Conservation (phyloP, 2,888 invertebrate species). For the Hirudinaria manillensis region DNA sequence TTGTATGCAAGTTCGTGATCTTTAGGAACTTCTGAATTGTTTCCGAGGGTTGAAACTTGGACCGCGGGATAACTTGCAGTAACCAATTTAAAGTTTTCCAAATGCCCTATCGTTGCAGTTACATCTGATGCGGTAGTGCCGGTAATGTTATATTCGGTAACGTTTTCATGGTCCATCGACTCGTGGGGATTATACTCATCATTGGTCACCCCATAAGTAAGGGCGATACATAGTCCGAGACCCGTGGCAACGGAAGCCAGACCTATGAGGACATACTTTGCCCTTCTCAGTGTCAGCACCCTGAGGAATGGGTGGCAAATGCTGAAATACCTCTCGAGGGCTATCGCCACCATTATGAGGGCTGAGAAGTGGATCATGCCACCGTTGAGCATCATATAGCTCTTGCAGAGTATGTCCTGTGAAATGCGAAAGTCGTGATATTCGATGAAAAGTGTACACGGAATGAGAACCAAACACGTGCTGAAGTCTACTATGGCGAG, state of each 20-base stretch:
- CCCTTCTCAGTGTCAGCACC: constrained; percentile 43
- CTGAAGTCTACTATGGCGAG: constrained; percentile 50
- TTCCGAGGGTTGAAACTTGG: not conserved
- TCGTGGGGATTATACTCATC: not conserved
- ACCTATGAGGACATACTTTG: constrained; percentile 42
- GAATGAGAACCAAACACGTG: constrained; percentile 46
- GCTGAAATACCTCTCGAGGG: constrained; percentile 45
- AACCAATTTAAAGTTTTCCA: not conserved
- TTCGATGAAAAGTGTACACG: constrained; percentile 47
- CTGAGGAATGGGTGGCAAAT: constrained; percentile 49
- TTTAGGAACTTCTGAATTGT: not conserved
- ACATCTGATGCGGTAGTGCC: not conserved
- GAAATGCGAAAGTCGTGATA: constrained; percentile 42
- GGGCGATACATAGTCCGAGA: constrained; percentile 42
- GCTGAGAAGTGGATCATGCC: constrained; percentile 48
- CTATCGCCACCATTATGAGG: constrained; percentile 46
- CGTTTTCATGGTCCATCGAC: constrained; percentile 15
- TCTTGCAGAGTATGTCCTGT: constrained; percentile 45
- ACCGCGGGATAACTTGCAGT: not conserved
- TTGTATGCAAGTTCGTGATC: constrained; percentile 36
- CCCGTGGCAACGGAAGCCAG: constrained; percentile 43
- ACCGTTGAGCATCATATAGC: constrained; percentile 46
- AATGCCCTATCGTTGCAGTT: too few species aligned
- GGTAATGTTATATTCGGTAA: not conserved
- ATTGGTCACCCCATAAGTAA: constrained; percentile 38